Percentiles rank a stretch among this genome's conserved stretches.
Conservation (phyloP, 2,888 invertebrate genomes). For the Scaeva pyrastri region DNA sequence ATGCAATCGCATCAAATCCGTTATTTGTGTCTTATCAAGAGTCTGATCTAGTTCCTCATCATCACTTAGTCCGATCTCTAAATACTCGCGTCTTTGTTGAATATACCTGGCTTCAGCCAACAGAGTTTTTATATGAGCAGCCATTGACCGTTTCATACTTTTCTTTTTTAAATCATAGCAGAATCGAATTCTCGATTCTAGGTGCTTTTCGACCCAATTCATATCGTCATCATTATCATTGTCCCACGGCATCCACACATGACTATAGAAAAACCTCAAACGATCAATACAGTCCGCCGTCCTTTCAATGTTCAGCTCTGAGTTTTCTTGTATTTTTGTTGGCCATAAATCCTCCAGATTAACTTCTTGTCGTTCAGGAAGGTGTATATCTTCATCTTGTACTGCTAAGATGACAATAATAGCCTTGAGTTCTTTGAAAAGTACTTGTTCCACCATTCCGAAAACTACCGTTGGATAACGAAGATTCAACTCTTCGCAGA, state of each 20-base stretch:
- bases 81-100: slow-evolving; percentile 84
- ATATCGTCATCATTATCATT: slow-evolving; percentile 85
- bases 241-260: slow-evolving; percentile 88
- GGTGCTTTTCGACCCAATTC: slow-evolving; percentile 86
- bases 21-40: slow-evolving; percentile 82
- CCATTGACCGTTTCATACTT: slow-evolving; percentile 84
- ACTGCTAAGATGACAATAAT: slow-evolving; percentile 85
- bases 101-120: slow-evolving; percentile 85
- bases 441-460: slow-evolving; percentile 85
- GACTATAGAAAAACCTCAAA: slow-evolving; percentile 86
- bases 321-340: slow-evolving; percentile 85
- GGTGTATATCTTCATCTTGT: slow-evolving; percentile 85
- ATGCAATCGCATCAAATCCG: slow-evolving; percentile 85
- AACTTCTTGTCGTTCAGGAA: slow-evolving; percentile 86
- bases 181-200: slow-evolving; percentile 85
- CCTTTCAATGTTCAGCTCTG: slow-evolving; percentile 84
- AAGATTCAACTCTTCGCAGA: slow-evolving; percentile 86
- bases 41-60: slow-evolving; percentile 81
- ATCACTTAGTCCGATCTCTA: slow-evolving; percentile 83
- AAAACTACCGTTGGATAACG: slow-evolving; percentile 86
- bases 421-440: slow-evolving; percentile 85
- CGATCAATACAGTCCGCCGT: slow-evolving; percentile 86
- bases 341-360: slow-evolving; percentile 86
- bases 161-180: slow-evolving; percentile 86
- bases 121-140: slow-evolving; percentile 85